These are phyloP conservation scores for Aplidium turbinatum DNA, from an alignment of 23 tunicate genomes.

Conservation along the genomic window DNA sequence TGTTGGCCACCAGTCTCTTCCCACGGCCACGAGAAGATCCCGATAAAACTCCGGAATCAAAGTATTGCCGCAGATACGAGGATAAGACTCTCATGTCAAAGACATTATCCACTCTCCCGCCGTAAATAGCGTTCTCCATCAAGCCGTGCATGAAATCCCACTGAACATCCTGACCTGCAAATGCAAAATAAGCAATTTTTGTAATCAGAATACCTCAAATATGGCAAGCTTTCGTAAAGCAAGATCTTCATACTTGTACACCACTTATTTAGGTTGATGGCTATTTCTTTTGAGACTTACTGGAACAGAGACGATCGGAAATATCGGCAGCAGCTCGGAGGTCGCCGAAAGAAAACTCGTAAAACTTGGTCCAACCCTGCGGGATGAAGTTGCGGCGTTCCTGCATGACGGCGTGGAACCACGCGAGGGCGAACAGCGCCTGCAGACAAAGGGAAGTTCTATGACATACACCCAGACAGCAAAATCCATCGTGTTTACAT, in stretches of 20 bases:
- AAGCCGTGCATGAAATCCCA: conserved; percentile 90
- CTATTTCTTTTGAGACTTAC: conserved; percentile 15
- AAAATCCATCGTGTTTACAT: no score
- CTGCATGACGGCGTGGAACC: conserved; percentile 86
- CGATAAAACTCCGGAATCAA: conserved; percentile 50
- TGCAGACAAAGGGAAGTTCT: conserved; percentile 10
- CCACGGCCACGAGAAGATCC: conserved; percentile 44
- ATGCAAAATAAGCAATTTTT: no score
- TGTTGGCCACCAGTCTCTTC: conserved; percentile 49
- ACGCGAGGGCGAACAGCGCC: conserved; percentile 78
- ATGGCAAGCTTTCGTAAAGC: no score
- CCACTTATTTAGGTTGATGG: no score
- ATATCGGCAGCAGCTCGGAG: conserved; percentile 84
- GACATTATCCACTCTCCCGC: conserved; percentile 86
- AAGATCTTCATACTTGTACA: no score
- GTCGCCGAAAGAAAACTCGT: conserved; percentile 91
- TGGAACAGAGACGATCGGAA: conserved; percentile 57
- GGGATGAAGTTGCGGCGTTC: conserved; percentile 84
- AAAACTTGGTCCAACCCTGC: conserved; percentile 94
- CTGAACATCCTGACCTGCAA: conserved; percentile 35
- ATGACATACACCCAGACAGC: no score
- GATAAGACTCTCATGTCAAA: conserved; percentile 85
- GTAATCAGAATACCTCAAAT: no score
- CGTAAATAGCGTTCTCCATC: conserved; percentile 91
- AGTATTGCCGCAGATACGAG: conserved; percentile 65